Evolutionary conservation across 2,113 vertebrate species (phyloP).

Genomic region (Colaptes auratus): DNA sequence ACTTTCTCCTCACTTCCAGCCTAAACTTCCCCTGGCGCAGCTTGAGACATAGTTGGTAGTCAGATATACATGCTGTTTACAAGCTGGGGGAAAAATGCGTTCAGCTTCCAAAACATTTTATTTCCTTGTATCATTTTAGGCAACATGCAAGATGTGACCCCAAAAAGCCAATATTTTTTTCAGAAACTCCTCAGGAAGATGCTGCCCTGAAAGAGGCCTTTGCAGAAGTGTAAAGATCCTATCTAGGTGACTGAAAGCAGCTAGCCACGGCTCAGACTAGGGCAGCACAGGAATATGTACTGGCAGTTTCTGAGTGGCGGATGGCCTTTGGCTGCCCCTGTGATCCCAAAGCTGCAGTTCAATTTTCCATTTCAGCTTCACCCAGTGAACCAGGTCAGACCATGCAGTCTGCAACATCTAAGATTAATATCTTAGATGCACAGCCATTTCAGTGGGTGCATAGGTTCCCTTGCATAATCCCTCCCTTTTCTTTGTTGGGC

Average conservation of each 20-base stretch:
- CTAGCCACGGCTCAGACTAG: not conserved
- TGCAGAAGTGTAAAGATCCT: not conserved
- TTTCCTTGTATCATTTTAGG: not conserved
- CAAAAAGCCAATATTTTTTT: not conserved
- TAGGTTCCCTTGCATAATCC: not conserved
- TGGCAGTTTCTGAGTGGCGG: not conserved
- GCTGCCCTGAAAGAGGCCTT: not conserved
- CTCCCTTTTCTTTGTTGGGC: not conserved
- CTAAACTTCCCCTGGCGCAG: too few species aligned
- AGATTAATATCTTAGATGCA: not conserved
- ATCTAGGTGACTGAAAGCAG: not conserved
- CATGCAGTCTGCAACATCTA: not conserved
- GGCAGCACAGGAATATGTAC: not conserved
- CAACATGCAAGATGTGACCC: not conserved
- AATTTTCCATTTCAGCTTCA: slow-evolving; percentile 53
- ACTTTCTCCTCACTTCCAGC: too few species aligned
- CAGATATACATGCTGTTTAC: not conserved
- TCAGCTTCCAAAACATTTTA: not conserved
- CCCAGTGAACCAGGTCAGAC: slow-evolving; percentile 27
- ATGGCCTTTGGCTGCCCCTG: not conserved
- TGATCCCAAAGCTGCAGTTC: slow-evolving; percentile 6
- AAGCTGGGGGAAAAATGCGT: not conserved
- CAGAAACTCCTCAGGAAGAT: not conserved
- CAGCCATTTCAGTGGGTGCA: not conserved
- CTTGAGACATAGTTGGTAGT: too few species aligned